Base-by-base conservation (phyloP, 2,113 vertebrate genomes). In the Abramis brama region DNA sequence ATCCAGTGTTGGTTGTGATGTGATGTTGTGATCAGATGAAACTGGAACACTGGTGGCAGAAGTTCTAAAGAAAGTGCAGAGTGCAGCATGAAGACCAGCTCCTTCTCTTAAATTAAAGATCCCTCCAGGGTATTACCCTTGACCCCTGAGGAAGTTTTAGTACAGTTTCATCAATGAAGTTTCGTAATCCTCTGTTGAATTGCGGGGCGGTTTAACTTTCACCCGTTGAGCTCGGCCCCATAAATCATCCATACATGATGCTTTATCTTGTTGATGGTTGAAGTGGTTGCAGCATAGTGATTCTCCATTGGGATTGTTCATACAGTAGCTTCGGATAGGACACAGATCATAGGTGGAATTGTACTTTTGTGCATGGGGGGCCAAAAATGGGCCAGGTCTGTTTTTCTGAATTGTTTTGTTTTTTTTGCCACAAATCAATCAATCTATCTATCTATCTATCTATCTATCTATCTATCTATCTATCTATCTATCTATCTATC, bases 21-120 rank as follows among this genome's bases (percentile, higher is more conserved):
- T 86, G 70, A 75, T 75, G 79, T 33, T 66, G 55, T 59, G 66
- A 81, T 86, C 70, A 82, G 39, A 64, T 76, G 57, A 78, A 78
- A 39, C 39, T 85, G 19, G 84, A 33, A 12, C 73, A 66, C 39
- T 6, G 10, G 57, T 30, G 17, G 36, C 36, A 21, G 33, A 80
- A 79, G 43, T 36, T 85, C 21, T 52, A 55, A 76, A 39, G 30
- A 36, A 79, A 57, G 23, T 55, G 62, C 79, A 62, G 59, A 80
- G 78, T 59, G 59, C 79, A 66, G 36, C 23, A 8, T 23, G 45
- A 52, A 82, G 45, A 17, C 5, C 25, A 70, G 25, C 25, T 50
- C 11, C 43, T 82, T 62, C 15, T 64, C n/a, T 80, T 25, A 64
- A 64, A 66, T 64, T 80, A 30, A 45, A 80, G n/a, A 47, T 80